Conservation (phyloP, 2,113 vertebrate species). For the Mohoua ochrocephala region DNA sequence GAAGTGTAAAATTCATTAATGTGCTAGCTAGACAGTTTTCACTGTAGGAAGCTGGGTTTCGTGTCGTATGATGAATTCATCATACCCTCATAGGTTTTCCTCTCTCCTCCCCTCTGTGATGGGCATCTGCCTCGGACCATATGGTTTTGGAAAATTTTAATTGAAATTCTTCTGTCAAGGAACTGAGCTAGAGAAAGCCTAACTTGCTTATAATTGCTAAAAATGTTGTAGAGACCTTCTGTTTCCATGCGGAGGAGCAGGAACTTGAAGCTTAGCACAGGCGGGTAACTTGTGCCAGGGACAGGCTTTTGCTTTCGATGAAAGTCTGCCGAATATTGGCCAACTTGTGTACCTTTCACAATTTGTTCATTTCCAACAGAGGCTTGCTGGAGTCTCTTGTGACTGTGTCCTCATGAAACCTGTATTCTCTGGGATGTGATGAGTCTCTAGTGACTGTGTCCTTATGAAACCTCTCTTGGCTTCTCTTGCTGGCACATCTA, state of each 20-base stretch:
- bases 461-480: conserved; percentile 17
- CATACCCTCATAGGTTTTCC: background rate
- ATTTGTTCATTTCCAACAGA: background rate
- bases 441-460: background rate
- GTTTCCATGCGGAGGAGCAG: background rate
- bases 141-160: conserved; percentile 5
- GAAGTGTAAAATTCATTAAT: conserved; percentile 10
- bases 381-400: background rate
- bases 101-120: background rate
- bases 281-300: background rate
- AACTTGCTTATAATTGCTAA: background rate
- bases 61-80: background rate
- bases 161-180: background rate
- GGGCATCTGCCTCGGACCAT: conserved; percentile 7
- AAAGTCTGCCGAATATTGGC: conserved; percentile 33
- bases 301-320: conserved; percentile 52
- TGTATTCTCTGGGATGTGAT: background rate
- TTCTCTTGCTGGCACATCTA: background rate
- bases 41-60: background rate
- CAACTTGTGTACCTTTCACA: background rate
- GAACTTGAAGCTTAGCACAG: background rate
- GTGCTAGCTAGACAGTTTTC: background rate
- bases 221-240: background rate
- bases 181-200: background rate
- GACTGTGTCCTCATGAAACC: conserved; percentile 21